phyloP scores from a whole-genome alignment of 2,888 invertebrate species.

The Hydrotaea cyrtoneurina region DNA sequence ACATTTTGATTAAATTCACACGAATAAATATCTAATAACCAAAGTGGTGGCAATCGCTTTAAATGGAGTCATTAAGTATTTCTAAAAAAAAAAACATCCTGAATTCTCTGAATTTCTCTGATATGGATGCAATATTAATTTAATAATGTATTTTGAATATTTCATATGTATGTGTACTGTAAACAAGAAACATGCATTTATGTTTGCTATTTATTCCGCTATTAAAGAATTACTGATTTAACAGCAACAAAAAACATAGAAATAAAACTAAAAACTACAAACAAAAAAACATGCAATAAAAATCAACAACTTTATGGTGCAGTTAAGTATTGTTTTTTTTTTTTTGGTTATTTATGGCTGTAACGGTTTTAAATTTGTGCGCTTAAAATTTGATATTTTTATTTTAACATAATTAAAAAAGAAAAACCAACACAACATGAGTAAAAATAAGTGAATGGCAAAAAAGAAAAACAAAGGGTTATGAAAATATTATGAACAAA shows the following conservation, averaged over 20 bases:
- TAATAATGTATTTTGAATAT: background rate
- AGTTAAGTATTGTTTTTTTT: constrained; percentile 46
- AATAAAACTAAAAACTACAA: constrained; percentile 9
- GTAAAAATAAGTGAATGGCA: too few relatives aligned
- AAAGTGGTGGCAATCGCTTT: too few relatives aligned
- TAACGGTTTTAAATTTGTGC: constrained; percentile 79
- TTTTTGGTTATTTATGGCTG: constrained; percentile 66
- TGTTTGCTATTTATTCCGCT: background rate
- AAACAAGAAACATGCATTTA: constrained; percentile 44
- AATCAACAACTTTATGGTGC: constrained; percentile 72
- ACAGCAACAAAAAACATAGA: constrained; percentile 26
- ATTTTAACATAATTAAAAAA: constrained; percentile 36
- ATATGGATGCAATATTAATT: background rate
- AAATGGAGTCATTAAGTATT: background rate
- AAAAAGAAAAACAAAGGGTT: constrained; percentile 36
- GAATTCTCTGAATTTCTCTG: background rate
- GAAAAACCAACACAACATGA: constrained; percentile 16
- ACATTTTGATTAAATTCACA: too few relatives aligned
- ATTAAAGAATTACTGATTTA: constrained; percentile 52
- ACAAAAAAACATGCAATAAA: constrained; percentile 4
- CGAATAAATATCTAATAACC: too few relatives aligned
- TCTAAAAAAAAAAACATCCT: background rate
- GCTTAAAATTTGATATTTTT: constrained; percentile 71
- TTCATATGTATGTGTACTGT: constrained; percentile 1
- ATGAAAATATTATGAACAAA: constrained; percentile 22